A percentile compares a stretch with the other conserved stretches of the same genome.
Evolutionary conservation across 2,888 invertebrate species (phyloP).

Genomic region (Folsomia candida): DNA sequence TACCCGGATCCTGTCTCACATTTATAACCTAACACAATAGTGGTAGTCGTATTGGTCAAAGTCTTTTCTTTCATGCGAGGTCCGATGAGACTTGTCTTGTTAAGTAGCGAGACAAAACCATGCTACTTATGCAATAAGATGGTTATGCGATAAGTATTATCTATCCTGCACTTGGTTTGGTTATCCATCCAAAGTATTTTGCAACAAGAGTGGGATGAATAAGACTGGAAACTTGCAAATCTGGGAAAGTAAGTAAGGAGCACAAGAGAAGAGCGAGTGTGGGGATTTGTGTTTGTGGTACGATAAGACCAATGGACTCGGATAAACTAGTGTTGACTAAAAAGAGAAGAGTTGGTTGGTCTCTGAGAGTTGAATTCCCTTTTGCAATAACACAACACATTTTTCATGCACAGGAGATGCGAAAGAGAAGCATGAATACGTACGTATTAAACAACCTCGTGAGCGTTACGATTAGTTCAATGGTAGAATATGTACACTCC

Average conservation of each 20-base stretch:
- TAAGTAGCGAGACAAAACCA: too few species aligned
- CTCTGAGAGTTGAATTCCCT: slow-evolving; percentile 17
- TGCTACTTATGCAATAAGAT: too few species aligned
- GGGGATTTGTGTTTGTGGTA: slow-evolving; percentile 2
- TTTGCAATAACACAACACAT: slow-evolving; percentile 9
- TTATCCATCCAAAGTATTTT: background rate
- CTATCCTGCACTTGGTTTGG: background rate
- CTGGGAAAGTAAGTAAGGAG: background rate
- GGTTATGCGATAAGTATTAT: background rate
- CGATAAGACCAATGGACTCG: slow-evolving; percentile 20
- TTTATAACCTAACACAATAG: too few species aligned
- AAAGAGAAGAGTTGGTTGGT: slow-evolving; percentile 9
- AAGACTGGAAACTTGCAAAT: background rate
- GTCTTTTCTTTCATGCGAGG: too few species aligned
- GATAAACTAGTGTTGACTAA: slow-evolving; percentile 32
- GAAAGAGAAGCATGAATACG: slow-evolving; percentile 11
- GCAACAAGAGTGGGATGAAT: background rate
- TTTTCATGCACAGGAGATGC: slow-evolving; percentile 7
- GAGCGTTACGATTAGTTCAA: slow-evolving; percentile 6
- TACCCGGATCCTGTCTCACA: background rate
- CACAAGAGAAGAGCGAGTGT: background rate
- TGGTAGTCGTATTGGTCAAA: too few species aligned
- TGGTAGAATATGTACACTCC: background rate
- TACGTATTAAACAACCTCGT: slow-evolving; percentile 1
- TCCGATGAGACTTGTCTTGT: too few species aligned